phyloP scores from a whole-genome alignment of 1,140 invertebrate species.

The Temnothorax curvispinosus region DNA sequence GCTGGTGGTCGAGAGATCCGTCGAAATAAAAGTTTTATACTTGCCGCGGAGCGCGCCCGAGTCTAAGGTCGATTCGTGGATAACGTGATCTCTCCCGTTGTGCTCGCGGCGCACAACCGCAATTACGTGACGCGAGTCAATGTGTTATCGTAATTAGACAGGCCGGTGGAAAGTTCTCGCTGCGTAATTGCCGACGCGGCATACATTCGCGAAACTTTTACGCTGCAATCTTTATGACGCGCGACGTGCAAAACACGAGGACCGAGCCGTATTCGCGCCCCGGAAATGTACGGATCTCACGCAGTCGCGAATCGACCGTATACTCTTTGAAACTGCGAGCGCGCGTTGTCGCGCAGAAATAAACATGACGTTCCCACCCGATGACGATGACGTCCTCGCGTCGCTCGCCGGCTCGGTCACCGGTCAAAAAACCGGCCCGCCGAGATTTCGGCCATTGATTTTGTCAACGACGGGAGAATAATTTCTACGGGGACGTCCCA shows the following conservation, averaged over 20 bases:
- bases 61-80: slow-evolving; percentile 19
- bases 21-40: slow-evolving; percentile 54
- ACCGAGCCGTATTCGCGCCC: slow-evolving; percentile 8
- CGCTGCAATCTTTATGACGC: slow-evolving; percentile 65
- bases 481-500: slow-evolving; percentile 19
- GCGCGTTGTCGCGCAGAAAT: slow-evolving; percentile 36
- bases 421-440: background rate
- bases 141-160: slow-evolving; percentile 67
- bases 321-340: slow-evolving; percentile 2
- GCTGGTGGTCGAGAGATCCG: slow-evolving; percentile 23
- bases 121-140: slow-evolving; percentile 66
- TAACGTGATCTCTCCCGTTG: slow-evolving; percentile 43
- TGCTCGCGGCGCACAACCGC: background rate
- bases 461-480: slow-evolving; percentile 52
- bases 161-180: slow-evolving; percentile 65
- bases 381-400: background rate
- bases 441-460: slow-evolving; percentile 44
- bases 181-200: slow-evolving; percentile 59
- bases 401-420: background rate
- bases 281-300: slow-evolving; percentile 63
- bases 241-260: background rate
- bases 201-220: slow-evolving; percentile 54
- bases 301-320: slow-evolving; percentile 42
- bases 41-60: background rate
- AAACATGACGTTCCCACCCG: slow-evolving; percentile 49